Evolutionary conservation across 1,140 invertebrate genomes (phyloP), one percentile per base, ranked within the genome.

Genomic region (Gryon sp.): DNA sequence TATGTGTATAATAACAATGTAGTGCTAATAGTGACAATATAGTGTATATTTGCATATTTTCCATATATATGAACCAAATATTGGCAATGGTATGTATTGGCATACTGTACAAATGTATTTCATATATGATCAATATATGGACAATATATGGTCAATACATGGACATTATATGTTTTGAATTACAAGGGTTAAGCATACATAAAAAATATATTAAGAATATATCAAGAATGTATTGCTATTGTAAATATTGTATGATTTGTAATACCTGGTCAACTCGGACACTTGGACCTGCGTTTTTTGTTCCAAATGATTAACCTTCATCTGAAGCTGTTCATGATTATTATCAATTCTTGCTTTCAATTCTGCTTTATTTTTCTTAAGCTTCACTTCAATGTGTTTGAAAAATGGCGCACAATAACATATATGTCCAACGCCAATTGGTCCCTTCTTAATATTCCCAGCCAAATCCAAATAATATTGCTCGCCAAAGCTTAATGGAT

Each of bases 371-470:
- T 97, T 95, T 69, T 92, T 91, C 78, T 96, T 95, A 8, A 98
- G 83, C 68, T 94, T 93, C 40, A 95, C 92, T 85, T 98, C 96
- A 83, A 98, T 93, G 63, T 96, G 94, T 65, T 94, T 92, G 82
- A 98, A 94, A 80, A 97, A 94, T 2, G 94, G 94, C 0, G 92
- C 92, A 83, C 94, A 95, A 80, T 94, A 94, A 83, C 94, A 96
- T 1, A 94, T 94, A 80, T 95, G 95, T 0, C 95, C 94, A 5
- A 96, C 94, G 1, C 96, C 96, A 6, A 97, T 92, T 0, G 96
- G 96, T 3, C 97, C 97, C 88, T 98, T 98, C 76, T 95, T 93
- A 50, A 99, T 97, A 83, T 98, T 98, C 2, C 97, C 97, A n/a
- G 96, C 96, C 50, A 99, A 89, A 86, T 99, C 97, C 48, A 98